Evolutionary conservation across 2,888 invertebrate genomes (phyloP).

Genomic region (Toxonevra muliebris): DNA sequence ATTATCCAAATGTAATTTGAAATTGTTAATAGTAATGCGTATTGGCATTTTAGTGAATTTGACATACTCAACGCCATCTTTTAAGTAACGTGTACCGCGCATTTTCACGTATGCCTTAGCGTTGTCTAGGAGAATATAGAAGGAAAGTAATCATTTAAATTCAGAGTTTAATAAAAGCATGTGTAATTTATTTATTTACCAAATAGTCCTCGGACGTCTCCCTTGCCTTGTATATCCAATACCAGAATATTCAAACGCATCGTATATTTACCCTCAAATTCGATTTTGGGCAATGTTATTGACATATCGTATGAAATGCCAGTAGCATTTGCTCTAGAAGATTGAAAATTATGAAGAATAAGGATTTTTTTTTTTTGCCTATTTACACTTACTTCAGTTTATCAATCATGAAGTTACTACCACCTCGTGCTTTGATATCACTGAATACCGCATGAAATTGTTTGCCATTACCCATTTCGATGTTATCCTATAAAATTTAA

Average conservation of each 20-base stretch:
- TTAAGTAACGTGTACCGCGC: constrained; percentile 55
- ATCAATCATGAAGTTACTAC: constrained; percentile 63
- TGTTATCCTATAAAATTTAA: constrained; percentile 49
- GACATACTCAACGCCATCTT: constrained; percentile 58
- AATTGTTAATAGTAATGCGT: constrained; percentile 57
- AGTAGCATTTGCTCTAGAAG: constrained; percentile 56
- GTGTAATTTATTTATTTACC: constrained; percentile 45
- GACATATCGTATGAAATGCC: constrained; percentile 60
- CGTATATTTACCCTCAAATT: constrained; percentile 61
- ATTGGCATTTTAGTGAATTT: constrained; percentile 60
- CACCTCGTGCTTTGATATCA: constrained; percentile 59
- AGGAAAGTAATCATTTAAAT: constrained; percentile 2
- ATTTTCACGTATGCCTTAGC: constrained; percentile 61
- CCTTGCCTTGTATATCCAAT: constrained; percentile 61
- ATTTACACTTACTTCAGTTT: constrained; percentile 55
- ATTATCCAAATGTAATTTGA: constrained; percentile 60
- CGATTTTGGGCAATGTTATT: constrained; percentile 59
- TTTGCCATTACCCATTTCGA: constrained; percentile 57
- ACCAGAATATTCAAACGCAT: constrained; percentile 60
- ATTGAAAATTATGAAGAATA: neutral
- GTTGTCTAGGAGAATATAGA: constrained; percentile 51
- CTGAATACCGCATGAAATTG: constrained; percentile 62
- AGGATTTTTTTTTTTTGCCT: neutral
- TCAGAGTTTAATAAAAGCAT: neutral
- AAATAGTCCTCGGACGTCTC: constrained; percentile 60